phyloP scores from a whole-genome alignment of 2,797 vertebrate genomes.

The Neosilurus mollespiculum region DNA sequence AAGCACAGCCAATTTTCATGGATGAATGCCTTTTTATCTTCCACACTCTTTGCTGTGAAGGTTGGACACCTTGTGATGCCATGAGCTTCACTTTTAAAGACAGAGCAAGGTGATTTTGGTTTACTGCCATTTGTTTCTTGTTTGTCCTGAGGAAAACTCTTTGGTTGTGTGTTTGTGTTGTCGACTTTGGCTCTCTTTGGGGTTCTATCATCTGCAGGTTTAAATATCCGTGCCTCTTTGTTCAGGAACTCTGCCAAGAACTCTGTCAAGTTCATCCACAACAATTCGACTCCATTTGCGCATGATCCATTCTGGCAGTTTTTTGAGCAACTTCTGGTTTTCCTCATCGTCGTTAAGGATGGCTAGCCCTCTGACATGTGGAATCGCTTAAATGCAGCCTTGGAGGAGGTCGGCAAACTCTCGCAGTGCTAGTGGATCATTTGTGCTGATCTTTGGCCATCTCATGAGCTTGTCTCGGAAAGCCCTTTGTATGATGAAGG shows the following conservation, averaged over 20 bases:
- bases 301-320: slow-evolving; percentile 11
- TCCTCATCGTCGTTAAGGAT: slow-evolving; percentile 17
- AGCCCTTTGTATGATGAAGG: slow-evolving; percentile 46
- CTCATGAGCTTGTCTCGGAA: slow-evolving; percentile 48
- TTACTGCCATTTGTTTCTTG: slow-evolving; percentile 4
- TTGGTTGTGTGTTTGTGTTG: slow-evolving; percentile 33
- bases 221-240: slow-evolving; percentile 37
- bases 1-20: too few relatives aligned
- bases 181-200: slow-evolving; percentile 38
- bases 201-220: slow-evolving; percentile 23
- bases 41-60: too few relatives aligned
- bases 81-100: too few relatives aligned
- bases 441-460: slow-evolving; percentile 46
- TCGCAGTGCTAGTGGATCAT: neutral
- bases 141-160: neutral
- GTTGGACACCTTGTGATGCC: too few relatives aligned
- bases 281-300: slow-evolving; percentile 43
- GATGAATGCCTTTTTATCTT: too few relatives aligned
- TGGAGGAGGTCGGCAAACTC: slow-evolving; percentile 5
- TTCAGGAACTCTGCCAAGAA: neutral
- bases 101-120: too few relatives aligned
- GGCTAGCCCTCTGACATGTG: slow-evolving; percentile 9
- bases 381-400: neutral
- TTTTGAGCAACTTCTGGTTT: slow-evolving; percentile 12
- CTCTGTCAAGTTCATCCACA: slow-evolving; percentile 31